phyloP scores from a whole-genome alignment of 2,888 invertebrate genomes.

The Tipula vernalis region DNA sequence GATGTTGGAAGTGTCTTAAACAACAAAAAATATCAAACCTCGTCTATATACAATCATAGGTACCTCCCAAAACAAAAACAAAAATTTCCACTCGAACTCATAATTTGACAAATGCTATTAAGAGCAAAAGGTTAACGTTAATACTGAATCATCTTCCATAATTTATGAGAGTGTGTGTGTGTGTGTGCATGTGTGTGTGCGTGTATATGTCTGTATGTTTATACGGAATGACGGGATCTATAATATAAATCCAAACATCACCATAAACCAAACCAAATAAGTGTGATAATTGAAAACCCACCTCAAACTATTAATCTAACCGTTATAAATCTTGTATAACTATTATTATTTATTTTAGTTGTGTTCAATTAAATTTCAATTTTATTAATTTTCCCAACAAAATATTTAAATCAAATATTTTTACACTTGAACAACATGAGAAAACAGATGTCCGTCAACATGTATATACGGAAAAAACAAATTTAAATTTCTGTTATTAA shows the following conservation, averaged over 20 bases:
- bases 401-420: not conserved
- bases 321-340: not conserved
- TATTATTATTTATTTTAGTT: not conserved
- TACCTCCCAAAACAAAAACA: not conserved
- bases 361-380: not conserved
- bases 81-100: not conserved
- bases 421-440: not conserved
- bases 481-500: not conserved
- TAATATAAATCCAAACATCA: not conserved
- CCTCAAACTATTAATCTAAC: not conserved
- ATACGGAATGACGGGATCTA: not conserved
- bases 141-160: not conserved
- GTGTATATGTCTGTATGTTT: not conserved
- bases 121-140: not conserved
- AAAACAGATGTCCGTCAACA: not conserved
- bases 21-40: not conserved
- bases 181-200: too few relatives aligned
- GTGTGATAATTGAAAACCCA: slow-evolving; percentile 4
- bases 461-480: not conserved
- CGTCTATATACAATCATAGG: not conserved
- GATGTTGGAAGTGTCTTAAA: not conserved
- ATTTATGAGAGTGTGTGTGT: not conserved
- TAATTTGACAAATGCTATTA: not conserved
- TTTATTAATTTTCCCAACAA: not conserved
- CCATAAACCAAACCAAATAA: not conserved